Evolutionary conservation across 2,888 invertebrate genomes (phyloP), one percentile per base, ranked within the genome.

Genomic region (Megastigmus dorsalis): DNA sequence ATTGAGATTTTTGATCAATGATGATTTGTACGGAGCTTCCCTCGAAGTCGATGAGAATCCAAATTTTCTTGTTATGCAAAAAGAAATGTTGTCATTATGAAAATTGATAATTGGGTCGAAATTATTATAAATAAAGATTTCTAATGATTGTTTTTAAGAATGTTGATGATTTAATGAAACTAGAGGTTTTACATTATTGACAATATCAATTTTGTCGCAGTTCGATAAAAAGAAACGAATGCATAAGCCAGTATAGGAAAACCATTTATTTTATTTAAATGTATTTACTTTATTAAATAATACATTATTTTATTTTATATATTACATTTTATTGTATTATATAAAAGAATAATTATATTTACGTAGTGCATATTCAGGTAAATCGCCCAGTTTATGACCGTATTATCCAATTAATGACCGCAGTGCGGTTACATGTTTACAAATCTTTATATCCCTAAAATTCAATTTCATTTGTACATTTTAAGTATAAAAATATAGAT

Each of bases 121-220:
- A 36, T 45, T 65, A 38, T 48, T 45, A 26, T 7, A n/a, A 1
- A n/a, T 23, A 5, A 28, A 62, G 30, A 36, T 30, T 57, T 57
- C 20, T 38, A 36, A 41, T 0, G 10, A 45, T 71, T 63, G 36
- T 20, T 71, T 62, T n/a, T 0, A 5, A 45, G 18, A 26, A 0
- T 18, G 54, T 70, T 54, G 18, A 41, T 62, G 15, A 33, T 60
- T 62, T 59, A 54, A 6, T 23, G 13, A 30, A 6, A 20, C 4
- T 10, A 23, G 2, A 20, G 38, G 10, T 63, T 62, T 38, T 26
- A 48, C 13, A 28, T 20, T 41, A 23, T 23, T 59, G 65, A 57
- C 57, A 65, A 65, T 57, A 65, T 65, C 10, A 13, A 41, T 13
- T 65, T 48, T 63, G 41, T 60, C 15, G 18, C 10, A n/a, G 23